Evolutionary conservation across 1,140 invertebrate genomes (phyloP), one percentile per base, ranked within the genome.

Genomic region (Piezodorus guildinii): DNA sequence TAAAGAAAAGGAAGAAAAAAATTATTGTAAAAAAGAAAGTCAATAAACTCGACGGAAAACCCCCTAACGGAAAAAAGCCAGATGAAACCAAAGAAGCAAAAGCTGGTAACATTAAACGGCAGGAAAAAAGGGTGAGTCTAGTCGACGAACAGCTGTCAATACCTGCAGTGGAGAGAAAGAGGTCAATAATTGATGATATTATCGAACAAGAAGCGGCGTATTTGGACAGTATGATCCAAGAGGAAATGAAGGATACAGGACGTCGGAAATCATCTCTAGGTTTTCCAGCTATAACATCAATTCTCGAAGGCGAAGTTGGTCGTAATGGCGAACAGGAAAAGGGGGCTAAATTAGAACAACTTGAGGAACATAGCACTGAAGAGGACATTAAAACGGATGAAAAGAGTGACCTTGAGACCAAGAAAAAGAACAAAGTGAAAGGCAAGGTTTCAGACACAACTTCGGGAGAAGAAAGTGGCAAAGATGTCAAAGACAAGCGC

Each of bases 181-280:
- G 59, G 15, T 69, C 68, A 23, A 64, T 68, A 3, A 66, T 64
- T 3, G 67, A 67, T 17, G 68, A 66, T 2, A 30, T 68, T 58
- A 44, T 69, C 17, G 60, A 64, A 19, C 67, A 68, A 60, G 67
- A 71, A 30, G 67, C 75, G 0, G 75, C 76, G 30, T 73, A 75
- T 0, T 61, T 79, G 14, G 78, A 79, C 49, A 74, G 59, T 46
- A 68, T 79, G 39, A 75, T 78, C 0, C 74, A 74, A 0, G 74
- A 77, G 17, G 77, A 77, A 25, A 66, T 69, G 61, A 63, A 67
- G 27, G 59, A 62, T 15, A 51, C 52, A 4, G 17, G 21, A 1
- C 52, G 60, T 39, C 27, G 60, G 34, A 66, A 66, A 39, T 45
- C 46, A 12, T 51, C 45, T 39, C 51, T 66, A 51, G 65, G 17